Evolutionary conservation across 2,797 vertebrate species (phyloP), one percentile per base, ranked within the genome.

Genomic region (Coccyzus lansbergi): DNA sequence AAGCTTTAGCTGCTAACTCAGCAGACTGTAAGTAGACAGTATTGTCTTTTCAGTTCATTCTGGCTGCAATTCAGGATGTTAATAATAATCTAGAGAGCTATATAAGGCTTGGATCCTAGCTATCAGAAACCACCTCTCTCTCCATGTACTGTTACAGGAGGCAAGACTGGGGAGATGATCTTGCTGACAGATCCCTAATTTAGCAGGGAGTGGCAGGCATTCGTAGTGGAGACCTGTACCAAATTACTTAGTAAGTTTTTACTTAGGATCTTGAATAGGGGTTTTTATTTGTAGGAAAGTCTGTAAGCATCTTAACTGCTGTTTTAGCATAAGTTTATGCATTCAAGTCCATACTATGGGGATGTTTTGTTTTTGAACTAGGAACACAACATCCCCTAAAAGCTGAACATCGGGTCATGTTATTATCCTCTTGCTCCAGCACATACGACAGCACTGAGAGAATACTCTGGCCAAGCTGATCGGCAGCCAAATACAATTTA

Each of bases 11-110:
- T 96, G 94, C 93, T 94, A 82, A 79, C 81, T 95, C 94, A 96
- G 95, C 94, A 94, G 90, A 88, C 86, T 91, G 56, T 56, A 86
- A 91, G 93, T 77, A 96, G 90, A 89, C 86, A 64, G 90, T 42
- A 94, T 77, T 88, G 83, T 90, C 90, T 94, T 88, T 92, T 80
- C 81, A 40, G 78, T 44, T 74, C 11, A 0, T 92, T 76, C 93
- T 96, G 95, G 92, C 93, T 83, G 81, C 64, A 42, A 28, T 92
- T 96, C 94, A 94, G 88, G 70, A 74, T 59, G 86, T 92, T 95
- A 94, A 94, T 86, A 93, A 52, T 67, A 48, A 95, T 92, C 80
- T 68, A 33, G 90, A 83, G 80, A 88, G 55, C 77, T 88, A 46
- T 14, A 56, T 51, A 77, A 94, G 87, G 62, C 63, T 94, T 76